Percentiles rank a stretch among this genome's conserved stretches.
Evolutionary conservation across 64 coral and sea anemone species (phyloP).

Genomic region (Dendronephthya gigantea): DNA sequence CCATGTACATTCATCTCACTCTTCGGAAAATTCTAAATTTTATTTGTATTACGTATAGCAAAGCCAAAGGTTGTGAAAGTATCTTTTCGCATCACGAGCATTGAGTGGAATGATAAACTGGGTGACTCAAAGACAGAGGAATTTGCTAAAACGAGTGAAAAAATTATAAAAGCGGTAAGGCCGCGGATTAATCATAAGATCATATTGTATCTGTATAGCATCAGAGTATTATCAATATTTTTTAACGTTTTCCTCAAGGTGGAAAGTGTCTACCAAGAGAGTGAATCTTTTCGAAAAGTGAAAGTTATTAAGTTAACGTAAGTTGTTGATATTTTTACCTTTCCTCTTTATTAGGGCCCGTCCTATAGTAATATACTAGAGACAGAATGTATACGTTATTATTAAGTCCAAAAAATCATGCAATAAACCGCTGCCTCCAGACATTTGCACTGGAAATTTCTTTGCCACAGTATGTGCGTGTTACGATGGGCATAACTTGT

Average conservation of each 20-base stretch:
- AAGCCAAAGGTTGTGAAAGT: neutral
- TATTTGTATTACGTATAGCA: neutral
- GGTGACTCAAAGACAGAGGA: neutral
- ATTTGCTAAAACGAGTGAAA: neutral
- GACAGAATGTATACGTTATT: too few species aligned
- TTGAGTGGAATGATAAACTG: conserved; percentile 15
- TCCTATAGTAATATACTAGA: too few species aligned
- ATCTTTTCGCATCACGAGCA: neutral
- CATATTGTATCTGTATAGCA: too few species aligned
- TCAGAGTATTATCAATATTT: neutral
- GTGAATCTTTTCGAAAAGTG: neutral
- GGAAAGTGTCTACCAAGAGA: neutral
- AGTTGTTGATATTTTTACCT: neutral
- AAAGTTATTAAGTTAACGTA: neutral
- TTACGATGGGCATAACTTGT: too few species aligned
- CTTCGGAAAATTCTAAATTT: too few species aligned
- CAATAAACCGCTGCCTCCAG: too few species aligned
- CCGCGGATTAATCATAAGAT: too few species aligned
- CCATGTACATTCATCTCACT: too few species aligned
- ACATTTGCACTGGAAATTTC: too few species aligned
- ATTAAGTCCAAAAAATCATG: too few species aligned
- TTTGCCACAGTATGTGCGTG: too few species aligned
- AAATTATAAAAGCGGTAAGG: neutral
- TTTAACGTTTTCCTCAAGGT: neutral
- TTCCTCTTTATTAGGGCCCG: too few species aligned